Percentiles rank a stretch among this genome's conserved stretches.
These are phyloP conservation scores for Bergia sp. DNA, from an alignment of 92 coral and sea anemone species.

Conservation along the genomic window DNA sequence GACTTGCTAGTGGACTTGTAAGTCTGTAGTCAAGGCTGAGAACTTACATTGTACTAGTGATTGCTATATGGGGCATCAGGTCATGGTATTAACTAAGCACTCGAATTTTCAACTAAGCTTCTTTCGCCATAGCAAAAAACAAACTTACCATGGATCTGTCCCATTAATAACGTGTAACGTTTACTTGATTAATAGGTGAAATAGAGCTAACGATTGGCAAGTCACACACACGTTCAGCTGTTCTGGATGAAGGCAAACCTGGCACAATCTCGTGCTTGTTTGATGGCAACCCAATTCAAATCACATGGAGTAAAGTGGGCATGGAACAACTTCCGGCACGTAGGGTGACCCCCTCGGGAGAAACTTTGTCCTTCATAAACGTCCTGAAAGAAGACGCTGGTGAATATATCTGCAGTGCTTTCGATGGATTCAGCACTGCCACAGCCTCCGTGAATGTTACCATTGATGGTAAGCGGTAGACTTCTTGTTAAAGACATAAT, in stretches of 20 bases:
- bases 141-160: too few species aligned
- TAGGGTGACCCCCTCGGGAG: constrained; percentile 51
- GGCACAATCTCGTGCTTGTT: constrained; percentile 69
- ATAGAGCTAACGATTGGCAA: constrained; percentile 52
- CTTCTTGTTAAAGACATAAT: background rate
- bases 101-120: background rate
- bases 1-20: too few species aligned
- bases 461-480: constrained; percentile 59
- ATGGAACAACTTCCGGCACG: constrained; percentile 39
- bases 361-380: constrained; percentile 55
- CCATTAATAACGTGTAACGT: background rate
- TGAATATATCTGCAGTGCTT: constrained; percentile 68
- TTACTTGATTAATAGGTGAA: constrained; percentile 1
- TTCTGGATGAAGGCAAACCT: constrained; percentile 60
- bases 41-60: too few species aligned
- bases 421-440: constrained; percentile 50
- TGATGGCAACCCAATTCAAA: constrained; percentile 74
- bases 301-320: constrained; percentile 72
- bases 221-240: constrained; percentile 56
- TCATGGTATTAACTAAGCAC: too few species aligned
- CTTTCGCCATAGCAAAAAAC: too few species aligned
- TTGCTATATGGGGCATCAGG: too few species aligned
- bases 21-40: too few species aligned
- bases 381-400: constrained; percentile 73
- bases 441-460: constrained; percentile 66